phyloP scores from a whole-genome alignment of 2,888 invertebrate genomes.

The Zhengitettix transpicula region DNA sequence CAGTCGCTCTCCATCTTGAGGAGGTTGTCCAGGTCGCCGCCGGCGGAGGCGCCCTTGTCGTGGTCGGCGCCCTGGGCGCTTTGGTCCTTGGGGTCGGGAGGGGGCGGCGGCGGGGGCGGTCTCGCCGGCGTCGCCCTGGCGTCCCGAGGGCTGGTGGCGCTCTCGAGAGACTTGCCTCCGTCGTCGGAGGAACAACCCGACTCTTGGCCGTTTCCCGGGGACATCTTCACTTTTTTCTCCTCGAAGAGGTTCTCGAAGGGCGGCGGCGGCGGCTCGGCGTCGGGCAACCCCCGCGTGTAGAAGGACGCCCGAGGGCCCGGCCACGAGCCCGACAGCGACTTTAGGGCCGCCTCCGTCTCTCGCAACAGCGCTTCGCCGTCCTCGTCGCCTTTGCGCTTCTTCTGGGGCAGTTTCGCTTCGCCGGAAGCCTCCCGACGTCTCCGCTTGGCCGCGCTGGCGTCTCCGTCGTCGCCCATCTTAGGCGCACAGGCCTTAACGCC shows the following conservation, averaged over 20 bases:
- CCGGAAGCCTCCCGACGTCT: constrained; percentile 16
- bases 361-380: constrained; percentile 72
- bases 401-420: constrained; percentile 33
- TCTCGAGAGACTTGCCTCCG: not conserved
- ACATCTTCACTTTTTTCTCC: constrained; percentile 48
- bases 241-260: constrained; percentile 73
- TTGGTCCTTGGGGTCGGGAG: not conserved
- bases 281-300: constrained; percentile 44
- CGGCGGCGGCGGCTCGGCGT: constrained; percentile 50
- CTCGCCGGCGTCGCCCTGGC: constrained; percentile 41
- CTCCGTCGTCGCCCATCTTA: constrained; percentile 27
- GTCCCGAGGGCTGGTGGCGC: constrained; percentile 1
- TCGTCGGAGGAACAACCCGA: constrained; percentile 1
- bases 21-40: constrained; percentile 24
- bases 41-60: constrained; percentile 1
- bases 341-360: constrained; percentile 75
- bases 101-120: constrained; percentile 37
- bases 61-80: not conserved
- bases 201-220: constrained; percentile 9
- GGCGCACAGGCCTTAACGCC: constrained; percentile 22
- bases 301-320: constrained; percentile 45
- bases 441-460: constrained; percentile 30
- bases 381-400: constrained; percentile 31
- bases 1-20: constrained; percentile 33
- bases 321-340: constrained; percentile 76